Conservation (phyloP, 2,888 invertebrate genomes). For the Matsumyia berberina region DNA sequence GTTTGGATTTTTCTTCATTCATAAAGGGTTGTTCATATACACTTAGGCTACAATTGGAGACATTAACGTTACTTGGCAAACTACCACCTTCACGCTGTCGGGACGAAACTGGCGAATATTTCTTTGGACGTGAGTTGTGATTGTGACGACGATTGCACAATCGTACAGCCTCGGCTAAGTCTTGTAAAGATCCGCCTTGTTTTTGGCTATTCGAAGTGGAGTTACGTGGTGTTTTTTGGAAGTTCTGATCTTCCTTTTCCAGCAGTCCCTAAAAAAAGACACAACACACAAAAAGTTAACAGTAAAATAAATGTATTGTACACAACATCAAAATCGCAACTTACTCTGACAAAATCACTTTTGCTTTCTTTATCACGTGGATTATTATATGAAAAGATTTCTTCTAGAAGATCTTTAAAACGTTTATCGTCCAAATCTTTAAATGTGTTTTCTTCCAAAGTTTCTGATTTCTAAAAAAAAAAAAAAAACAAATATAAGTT, state of each 20-base stretch:
- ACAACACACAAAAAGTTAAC: slow-evolving; percentile 11
- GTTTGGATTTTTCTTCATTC: slow-evolving; percentile 77
- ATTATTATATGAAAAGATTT: slow-evolving; percentile 93
- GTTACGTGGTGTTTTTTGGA: slow-evolving; percentile 80
- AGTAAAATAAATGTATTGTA: background rate
- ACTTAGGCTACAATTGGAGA: slow-evolving; percentile 80
- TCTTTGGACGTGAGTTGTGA: slow-evolving; percentile 83
- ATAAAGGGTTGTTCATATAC: slow-evolving; percentile 78
- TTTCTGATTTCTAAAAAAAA: slow-evolving; percentile 79
- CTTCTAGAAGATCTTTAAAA: slow-evolving; percentile 91
- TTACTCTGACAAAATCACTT: slow-evolving; percentile 92
- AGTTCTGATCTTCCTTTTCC: slow-evolving; percentile 86
- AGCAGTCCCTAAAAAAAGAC: slow-evolving; percentile 87
- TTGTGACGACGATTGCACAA: slow-evolving; percentile 80
- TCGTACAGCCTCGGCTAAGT: slow-evolving; percentile 85
- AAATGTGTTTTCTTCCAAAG: slow-evolving; percentile 83
- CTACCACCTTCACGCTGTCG: slow-evolving; percentile 88
- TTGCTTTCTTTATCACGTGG: slow-evolving; percentile 94
- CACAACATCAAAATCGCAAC: slow-evolving; percentile 51
- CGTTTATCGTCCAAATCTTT: slow-evolving; percentile 90
- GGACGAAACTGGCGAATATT: slow-evolving; percentile 83
- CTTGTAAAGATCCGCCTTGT: slow-evolving; percentile 87
- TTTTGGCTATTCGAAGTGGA: slow-evolving; percentile 82
- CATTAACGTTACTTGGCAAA: slow-evolving; percentile 86
- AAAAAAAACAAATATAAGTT: no score